Base-by-base conservation (phyloP, 1,140 invertebrate genomes). In the Lucilia sericata region DNA sequence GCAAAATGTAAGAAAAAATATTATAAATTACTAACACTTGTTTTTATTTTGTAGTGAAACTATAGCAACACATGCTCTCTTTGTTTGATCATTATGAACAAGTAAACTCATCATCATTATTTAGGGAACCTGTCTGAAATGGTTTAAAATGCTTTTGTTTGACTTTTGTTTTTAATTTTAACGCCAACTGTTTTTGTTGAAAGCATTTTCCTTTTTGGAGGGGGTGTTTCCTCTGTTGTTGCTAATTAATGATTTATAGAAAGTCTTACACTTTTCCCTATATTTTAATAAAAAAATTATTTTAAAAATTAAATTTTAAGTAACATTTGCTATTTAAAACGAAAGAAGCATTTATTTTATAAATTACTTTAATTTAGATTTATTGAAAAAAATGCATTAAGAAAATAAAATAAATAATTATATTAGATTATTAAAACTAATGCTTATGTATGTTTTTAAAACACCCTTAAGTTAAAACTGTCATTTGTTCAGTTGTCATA, bases 1-100 rank as follows among this genome's bases (percentile, higher is more conserved):
- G 76, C 36, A n/a, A 42, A 42, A 17, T 42, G 42, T 5, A 74
- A 34, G n/a, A 74, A 75, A 14, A 36, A 49, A 78, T 78, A 80
- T 80, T 49, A 80, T 80, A 49, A 80, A 80, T 80, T 80, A 49
- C 42, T 25, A n/a, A 80, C 76, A 80, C 76, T 80, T 80, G 76
- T 49, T 80, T 19, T 19, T 70, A 21, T 65, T 0, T 70, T 70
- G 5, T 0, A n/a, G 10, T 14, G 19, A 70, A 70, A 21, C n/a
- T 70, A 14, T 17, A 60, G 51, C 55, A 70, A 70, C 65, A 70
- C 19, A 70, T 21, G 65, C 21, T 21, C 8, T 70, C 8, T 70
- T 21, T 17, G 5, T 60, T 17, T 60, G 2, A 70, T 21, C 17
- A 70, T 21, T 12, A 19, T 25, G 9, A 19, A 19, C 19, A 70